Percentiles rank a stretch among this genome's conserved stretches.
phyloP scores from a whole-genome alignment of 2,888 invertebrate species.

The Thera obeliscata region DNA sequence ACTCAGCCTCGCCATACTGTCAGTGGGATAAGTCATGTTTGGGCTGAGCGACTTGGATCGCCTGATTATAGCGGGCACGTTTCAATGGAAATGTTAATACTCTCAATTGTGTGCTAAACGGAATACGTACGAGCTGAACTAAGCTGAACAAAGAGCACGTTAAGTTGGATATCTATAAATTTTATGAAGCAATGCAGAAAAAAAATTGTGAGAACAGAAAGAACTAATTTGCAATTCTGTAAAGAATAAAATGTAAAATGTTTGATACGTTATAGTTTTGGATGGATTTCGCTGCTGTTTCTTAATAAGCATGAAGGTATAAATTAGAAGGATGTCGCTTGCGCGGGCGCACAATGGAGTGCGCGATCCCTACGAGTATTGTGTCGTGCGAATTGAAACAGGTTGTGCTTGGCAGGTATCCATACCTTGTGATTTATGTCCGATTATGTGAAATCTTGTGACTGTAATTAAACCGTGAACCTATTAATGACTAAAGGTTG shows the following conservation, averaged over 20 bases:
- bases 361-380: slow-evolving; percentile 62
- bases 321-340: slow-evolving; percentile 73
- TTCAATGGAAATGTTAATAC: slow-evolving; percentile 78
- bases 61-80: slow-evolving; percentile 61
- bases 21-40: slow-evolving; percentile 46
- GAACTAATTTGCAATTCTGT: slow-evolving; percentile 72
- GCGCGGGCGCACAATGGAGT: slow-evolving; percentile 66
- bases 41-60: slow-evolving; percentile 57
- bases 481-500: slow-evolving; percentile 77
- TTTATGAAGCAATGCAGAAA: slow-evolving; percentile 60
- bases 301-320: slow-evolving; percentile 81
- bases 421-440: slow-evolving; percentile 78
- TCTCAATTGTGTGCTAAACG: slow-evolving; percentile 78
- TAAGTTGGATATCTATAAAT: slow-evolving; percentile 62
- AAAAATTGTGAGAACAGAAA: slow-evolving; percentile 66
- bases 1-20: slow-evolving; percentile 37
- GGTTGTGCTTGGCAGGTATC: slow-evolving; percentile 81
- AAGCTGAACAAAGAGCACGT: slow-evolving; percentile 68
- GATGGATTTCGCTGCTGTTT: slow-evolving; percentile 64
- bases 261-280: slow-evolving; percentile 63
- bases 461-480: slow-evolving; percentile 79
- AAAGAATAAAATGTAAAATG: slow-evolving; percentile 63
- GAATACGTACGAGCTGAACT: slow-evolving; percentile 67
- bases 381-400: slow-evolving; percentile 81
- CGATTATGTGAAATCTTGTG: slow-evolving; percentile 76